Conservation (phyloP, 2,888 invertebrate genomes). For the Dascillus cervinus region DNA sequence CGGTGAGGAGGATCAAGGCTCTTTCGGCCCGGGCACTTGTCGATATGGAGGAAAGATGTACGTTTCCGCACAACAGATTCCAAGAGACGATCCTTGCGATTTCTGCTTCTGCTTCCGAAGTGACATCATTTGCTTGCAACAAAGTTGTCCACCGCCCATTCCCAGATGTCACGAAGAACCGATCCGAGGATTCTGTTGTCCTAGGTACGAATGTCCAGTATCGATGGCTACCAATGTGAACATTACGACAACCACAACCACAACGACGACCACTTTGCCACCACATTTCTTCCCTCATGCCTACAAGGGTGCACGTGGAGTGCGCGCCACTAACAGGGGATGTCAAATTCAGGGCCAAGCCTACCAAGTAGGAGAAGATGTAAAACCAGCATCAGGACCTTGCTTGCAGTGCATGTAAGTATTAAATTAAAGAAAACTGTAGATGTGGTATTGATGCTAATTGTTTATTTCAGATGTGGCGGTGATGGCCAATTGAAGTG, state of each 20-base stretch:
- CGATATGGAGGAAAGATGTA: constrained; percentile 88
- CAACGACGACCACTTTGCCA: constrained; percentile 77
- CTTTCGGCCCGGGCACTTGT: constrained; percentile 84
- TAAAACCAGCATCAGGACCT: constrained; percentile 81
- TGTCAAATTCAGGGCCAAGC: constrained; percentile 81
- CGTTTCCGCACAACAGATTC: constrained; percentile 91
- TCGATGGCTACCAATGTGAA: constrained; percentile 77
- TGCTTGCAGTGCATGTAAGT: constrained; percentile 94
- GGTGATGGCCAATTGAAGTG: constrained; percentile 92
- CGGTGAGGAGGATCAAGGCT: constrained; percentile 67
- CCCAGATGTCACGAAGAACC: constrained; percentile 87
- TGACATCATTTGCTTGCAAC: constrained; percentile 90
- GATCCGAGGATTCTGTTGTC: constrained; percentile 91
- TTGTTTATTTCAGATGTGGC: constrained; percentile 67
- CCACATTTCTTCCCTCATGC: constrained; percentile 76
- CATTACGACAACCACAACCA: constrained; percentile 79
- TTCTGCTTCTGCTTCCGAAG: constrained; percentile 97
- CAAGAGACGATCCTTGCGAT: constrained; percentile 89
- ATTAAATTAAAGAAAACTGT: constrained; percentile 1
- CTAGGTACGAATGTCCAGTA: constrained; percentile 88
- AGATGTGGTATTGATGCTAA: background rate
- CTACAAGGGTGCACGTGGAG: no score
- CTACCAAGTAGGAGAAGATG: constrained; percentile 78
- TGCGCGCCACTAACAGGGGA: constrained; percentile 65
- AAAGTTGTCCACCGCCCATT: constrained; percentile 92